Conservation (phyloP, 1,140 invertebrate species). For the Conus betulinus region DNA sequence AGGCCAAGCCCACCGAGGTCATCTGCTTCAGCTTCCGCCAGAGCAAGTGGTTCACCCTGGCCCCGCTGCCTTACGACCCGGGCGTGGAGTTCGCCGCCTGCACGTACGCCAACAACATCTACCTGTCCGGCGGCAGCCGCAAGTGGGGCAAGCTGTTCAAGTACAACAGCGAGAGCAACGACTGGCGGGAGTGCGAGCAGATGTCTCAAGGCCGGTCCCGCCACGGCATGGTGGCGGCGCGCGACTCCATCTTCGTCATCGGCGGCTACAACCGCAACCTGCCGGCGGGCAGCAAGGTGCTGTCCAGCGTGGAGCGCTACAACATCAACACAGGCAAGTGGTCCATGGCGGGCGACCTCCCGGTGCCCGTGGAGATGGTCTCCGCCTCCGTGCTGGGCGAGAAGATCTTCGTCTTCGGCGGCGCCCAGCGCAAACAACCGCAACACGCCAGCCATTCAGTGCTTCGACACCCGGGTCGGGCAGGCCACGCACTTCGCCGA, state of each 20-base stretch:
- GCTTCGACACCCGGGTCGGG: conserved; percentile 58
- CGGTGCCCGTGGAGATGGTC: conserved; percentile 59
- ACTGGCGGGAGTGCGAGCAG: conserved; percentile 58
- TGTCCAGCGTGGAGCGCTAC: conserved; percentile 63
- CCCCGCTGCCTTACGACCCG: conserved; percentile 56
- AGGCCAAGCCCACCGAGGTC: conserved; percentile 58
- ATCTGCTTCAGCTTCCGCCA: conserved; percentile 61
- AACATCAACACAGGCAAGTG: conserved; percentile 61
- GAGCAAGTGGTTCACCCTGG: conserved; percentile 60
- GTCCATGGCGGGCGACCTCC: conserved; percentile 58
- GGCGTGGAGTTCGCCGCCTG: conserved; percentile 61
- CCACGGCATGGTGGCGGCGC: conserved; percentile 58
- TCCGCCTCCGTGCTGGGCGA: conserved; percentile 62
- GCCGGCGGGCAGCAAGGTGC: conserved; percentile 45
- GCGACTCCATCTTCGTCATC: conserved; percentile 39
- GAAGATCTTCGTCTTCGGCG: conserved; percentile 65
- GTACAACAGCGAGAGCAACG: conserved; percentile 62
- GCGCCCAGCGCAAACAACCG: conserved; percentile 62
- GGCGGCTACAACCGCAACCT: conserved; percentile 50
- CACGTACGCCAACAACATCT: conserved; percentile 65
- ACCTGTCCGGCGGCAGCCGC: conserved; percentile 63
- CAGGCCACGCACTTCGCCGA: conserved; percentile 57
- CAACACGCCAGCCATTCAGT: conserved; percentile 61
- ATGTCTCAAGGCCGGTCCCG: conserved; percentile 52
- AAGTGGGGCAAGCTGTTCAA: conserved; percentile 60